These are phyloP conservation scores for Sminthopsis crassicaudata DNA, from an alignment of 2,113 vertebrate genomes.

Conservation along the genomic window DNA sequence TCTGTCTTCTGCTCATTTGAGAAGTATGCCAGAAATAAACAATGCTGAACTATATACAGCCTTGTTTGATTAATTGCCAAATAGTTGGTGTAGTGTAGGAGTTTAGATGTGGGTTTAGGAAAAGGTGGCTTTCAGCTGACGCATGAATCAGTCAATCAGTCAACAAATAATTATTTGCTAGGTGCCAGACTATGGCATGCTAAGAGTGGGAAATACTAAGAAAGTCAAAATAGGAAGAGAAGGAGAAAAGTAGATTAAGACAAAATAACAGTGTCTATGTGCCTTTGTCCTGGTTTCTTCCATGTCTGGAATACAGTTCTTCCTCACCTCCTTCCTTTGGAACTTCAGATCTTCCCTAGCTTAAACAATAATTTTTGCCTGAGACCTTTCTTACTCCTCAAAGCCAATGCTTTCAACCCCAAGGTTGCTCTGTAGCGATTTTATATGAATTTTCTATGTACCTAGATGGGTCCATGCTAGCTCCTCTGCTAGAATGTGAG, in stretches of 20 bases:
- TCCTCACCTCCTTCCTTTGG: background rate
- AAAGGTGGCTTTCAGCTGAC: background rate
- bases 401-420: background rate
- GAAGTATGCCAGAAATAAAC: background rate
- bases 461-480: background rate
- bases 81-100: background rate
- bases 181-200: background rate
- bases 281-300: background rate
- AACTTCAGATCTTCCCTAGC: background rate
- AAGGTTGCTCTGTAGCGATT: background rate
- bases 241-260: background rate
- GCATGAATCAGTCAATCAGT: background rate
- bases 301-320: background rate
- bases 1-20: background rate
- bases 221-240: background rate
- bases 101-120: background rate
- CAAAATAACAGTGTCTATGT: background rate
- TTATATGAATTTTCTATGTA: background rate
- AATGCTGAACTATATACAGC: background rate
- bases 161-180: background rate
- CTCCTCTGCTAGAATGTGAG: background rate
- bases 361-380: background rate
- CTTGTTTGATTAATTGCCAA: background rate
- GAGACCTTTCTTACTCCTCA: background rate
- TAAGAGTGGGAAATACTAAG: background rate